Evolutionary conservation across 2,113 vertebrate genomes (phyloP).

Genomic region (Neopipo cinnamomea): DNA sequence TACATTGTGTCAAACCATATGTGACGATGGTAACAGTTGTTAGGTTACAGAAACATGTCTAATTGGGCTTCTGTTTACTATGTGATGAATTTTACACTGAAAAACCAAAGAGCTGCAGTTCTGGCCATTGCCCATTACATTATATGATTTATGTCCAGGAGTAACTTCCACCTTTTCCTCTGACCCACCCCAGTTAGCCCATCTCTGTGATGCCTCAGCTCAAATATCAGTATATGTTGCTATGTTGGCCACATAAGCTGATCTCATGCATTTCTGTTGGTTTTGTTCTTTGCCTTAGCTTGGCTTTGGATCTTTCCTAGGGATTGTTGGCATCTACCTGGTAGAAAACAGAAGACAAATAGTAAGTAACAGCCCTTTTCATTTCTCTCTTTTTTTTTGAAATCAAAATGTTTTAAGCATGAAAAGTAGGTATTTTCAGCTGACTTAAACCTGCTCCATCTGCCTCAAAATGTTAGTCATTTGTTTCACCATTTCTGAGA

Average conservation of each 20-base stretch:
- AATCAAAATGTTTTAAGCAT: not conserved
- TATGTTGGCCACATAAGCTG: not conserved
- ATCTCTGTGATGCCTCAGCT: not conserved
- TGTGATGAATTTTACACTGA: not conserved
- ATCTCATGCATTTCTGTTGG: not conserved
- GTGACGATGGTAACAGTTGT: not conserved
- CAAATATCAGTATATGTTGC: not conserved
- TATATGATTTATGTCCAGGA: not conserved
- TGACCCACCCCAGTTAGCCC: not conserved
- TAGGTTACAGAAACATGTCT: not conserved
- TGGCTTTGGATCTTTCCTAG: conserved; percentile 92
- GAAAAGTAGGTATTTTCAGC: not conserved
- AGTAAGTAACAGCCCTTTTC: conserved; percentile 76
- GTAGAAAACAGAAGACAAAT: conserved; percentile 93
- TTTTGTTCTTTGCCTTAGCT: conserved; percentile 78
- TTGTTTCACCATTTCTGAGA: not conserved
- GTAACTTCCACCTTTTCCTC: not conserved
- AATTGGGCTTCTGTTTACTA: not conserved
- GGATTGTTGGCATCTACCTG: conserved; percentile 87
- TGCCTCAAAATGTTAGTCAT: not conserved
- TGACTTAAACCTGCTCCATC: not conserved
- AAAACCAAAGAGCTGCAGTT: not conserved
- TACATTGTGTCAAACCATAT: not conserved
- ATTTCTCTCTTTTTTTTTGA: not conserved
- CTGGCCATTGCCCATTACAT: not conserved